These are phyloP conservation scores for Lithophane socia DNA, from an alignment of 2,888 invertebrate species.

Conservation along the genomic window DNA sequence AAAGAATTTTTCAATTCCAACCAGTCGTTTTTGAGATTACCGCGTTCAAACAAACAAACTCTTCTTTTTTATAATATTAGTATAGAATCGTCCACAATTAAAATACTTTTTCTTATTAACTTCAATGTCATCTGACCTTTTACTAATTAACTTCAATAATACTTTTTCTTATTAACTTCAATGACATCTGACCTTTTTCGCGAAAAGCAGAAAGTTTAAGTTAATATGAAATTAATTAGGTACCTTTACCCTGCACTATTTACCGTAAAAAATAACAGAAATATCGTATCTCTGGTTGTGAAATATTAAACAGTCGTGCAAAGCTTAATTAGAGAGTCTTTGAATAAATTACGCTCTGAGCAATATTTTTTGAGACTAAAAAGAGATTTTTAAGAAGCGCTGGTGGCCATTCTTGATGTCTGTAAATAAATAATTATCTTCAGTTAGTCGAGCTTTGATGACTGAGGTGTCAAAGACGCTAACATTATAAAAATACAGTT, in stretches of 20 bases:
- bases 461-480: constrained; percentile 15
- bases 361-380: constrained; percentile 37
- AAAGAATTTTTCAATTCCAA: too few relatives aligned
- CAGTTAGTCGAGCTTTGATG: background rate
- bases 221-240: constrained; percentile 32
- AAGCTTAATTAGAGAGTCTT: constrained; percentile 54
- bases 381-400: constrained; percentile 32
- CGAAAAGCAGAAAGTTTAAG: constrained; percentile 22
- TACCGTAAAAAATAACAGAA: constrained; percentile 21
- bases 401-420: constrained; percentile 18
- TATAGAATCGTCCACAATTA: constrained; percentile 17
- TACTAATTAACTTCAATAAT: constrained; percentile 12
- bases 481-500: background rate
- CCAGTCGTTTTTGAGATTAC: too few relatives aligned
- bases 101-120: constrained; percentile 6
- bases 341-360: constrained; percentile 49
- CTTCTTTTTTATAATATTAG: too few relatives aligned
- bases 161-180: constrained; percentile 8
- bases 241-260: constrained; percentile 14
- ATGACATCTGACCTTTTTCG: constrained; percentile 9
- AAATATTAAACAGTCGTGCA: constrained; percentile 49
- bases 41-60: too few relatives aligned
- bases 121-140: constrained; percentile 15
- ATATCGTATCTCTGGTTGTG: constrained; percentile 19
- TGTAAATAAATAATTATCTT: constrained; percentile 39